Base-by-base conservation (phyloP, 2,797 vertebrate genomes). In the Botia almorhae region DNA sequence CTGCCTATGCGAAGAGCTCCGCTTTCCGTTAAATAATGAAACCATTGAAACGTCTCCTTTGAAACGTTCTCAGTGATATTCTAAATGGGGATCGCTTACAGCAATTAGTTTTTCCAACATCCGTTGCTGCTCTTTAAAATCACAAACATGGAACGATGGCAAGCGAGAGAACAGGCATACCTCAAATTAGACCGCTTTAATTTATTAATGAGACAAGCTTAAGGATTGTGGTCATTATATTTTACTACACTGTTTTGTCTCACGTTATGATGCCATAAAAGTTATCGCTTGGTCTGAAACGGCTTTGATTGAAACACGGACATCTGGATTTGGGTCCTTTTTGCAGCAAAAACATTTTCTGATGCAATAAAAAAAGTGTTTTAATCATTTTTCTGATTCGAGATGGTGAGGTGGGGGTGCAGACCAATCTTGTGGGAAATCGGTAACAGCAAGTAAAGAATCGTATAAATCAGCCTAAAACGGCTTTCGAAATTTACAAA, bases 241-340 rank as follows among this genome's bases (percentile, higher is more conserved):
- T 86, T 87, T 83, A 86, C 26, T n/a, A 72, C 33, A 69, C 19
- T 67, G 64, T 82, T 86, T 82, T 76, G 43, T 65, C 48, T 74
- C 69, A 23, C 2, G 46, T 72, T 74, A 69, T 73, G 67, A 79
- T 80, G 50, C 74, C 43, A 33, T 82, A 64, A 84, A 85, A 85
- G 14, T 26, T n/a, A 48, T 60, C 23, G 16, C 46, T 63, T 4
- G 79, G 56, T 65, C 29, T 53, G 56, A 60, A 64, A 67, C 4
- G 4, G 23, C 76, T 67, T 74, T 78, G 68, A 83, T 61, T 74
- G 19, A 76, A 73, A 51, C 23, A 21, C 17, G 48, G 53, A 76
- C 81, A 81, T 84, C 71, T 84, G 81, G 81, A 69, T 73, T 78
- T 64, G 58, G 50, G 50, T 67, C 70, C n/a, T 65, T 78, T 80